Base-by-base conservation (phyloP, 2,797 vertebrate species). In the Tapera naevia region DNA sequence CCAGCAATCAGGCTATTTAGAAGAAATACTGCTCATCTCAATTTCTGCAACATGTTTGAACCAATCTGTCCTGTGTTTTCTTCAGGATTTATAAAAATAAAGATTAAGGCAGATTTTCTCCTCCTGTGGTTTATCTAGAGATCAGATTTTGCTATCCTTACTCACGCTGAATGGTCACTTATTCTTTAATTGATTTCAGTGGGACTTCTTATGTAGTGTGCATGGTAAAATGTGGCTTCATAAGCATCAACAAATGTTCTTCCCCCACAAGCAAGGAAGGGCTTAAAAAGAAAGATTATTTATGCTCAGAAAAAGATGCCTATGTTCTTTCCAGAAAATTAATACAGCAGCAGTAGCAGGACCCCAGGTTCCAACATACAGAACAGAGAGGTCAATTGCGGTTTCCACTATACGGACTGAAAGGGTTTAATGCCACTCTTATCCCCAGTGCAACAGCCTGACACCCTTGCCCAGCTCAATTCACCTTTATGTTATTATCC, bases 171-270 rank as follows among this genome's bases (percentile, higher is more conserved):
- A 71, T 25, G 74, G 84, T 86, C 85, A 94, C 24, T 93, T 88
- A 74, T 58, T 92, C 64, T 89, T 72, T 92, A 94, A 97, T 41
- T 95, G 81, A 94, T 95, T 96, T 91, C 89, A 95, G 39, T 88
- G 93, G 91, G 85, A 95, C 51, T 92, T 90, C 57, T 91, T 72
- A 62, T 19, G 16, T 48, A 75, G 22, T 9, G 4, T 4, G 12
- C 28, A 19, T 62, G 61, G 74, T 39, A 89, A 94, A 92, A 91
- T 82, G 41, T 95, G 75, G 30, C 65, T 91, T 94, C 60, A 62
- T 62, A 89, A 88, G 88, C 86, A 87, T 80, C 80, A 95, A 91
- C 72, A 94, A 94, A 91, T 89, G 67, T 39, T 80, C 74, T 91
- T 70, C 45, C 84, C 54, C 53, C 35, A 39, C 45, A 76, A 48